These are phyloP conservation scores for Spinus pinus DNA, from an alignment of 2,797 vertebrate species.

Conservation along the genomic window DNA sequence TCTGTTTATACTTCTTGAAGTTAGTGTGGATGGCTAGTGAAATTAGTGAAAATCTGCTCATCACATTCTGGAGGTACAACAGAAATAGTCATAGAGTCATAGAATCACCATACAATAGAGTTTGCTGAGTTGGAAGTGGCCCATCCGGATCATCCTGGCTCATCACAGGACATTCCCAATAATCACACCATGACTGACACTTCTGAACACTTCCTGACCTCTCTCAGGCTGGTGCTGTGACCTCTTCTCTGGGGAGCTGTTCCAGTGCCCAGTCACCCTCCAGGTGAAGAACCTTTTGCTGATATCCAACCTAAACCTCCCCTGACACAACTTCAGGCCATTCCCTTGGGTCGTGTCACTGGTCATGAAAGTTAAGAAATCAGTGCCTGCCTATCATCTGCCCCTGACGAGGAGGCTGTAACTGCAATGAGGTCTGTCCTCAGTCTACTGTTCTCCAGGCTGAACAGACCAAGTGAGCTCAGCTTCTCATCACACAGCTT, in stretches of 20 bases:
- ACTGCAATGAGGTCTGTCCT: fast-evolving
- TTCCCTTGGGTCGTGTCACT: neutral
- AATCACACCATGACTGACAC: neutral
- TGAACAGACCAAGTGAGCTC: neutral
- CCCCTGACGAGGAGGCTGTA: fast-evolving
- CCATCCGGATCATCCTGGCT: neutral
- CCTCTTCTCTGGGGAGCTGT: neutral
- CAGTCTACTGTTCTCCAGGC: neutral
- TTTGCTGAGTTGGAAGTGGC: neutral
- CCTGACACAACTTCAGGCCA: neutral
- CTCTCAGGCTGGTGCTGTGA: neutral
- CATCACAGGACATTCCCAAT: neutral
- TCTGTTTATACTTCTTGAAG: neutral
- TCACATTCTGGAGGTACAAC: neutral
- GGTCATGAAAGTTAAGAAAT: neutral
- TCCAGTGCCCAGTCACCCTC: fast-evolving
- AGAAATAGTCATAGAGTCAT: neutral
- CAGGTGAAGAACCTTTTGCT: neutral
- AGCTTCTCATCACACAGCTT: fast-evolving
- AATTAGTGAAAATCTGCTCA: neutral
- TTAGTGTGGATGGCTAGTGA: neutral
- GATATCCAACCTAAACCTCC: neutral
- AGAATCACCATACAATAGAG: neutral
- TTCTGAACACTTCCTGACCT: neutral
- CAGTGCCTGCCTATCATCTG: fast-evolving